Conservation (phyloP, 2,113 vertebrate species). For the Tupaia chinensis region DNA sequence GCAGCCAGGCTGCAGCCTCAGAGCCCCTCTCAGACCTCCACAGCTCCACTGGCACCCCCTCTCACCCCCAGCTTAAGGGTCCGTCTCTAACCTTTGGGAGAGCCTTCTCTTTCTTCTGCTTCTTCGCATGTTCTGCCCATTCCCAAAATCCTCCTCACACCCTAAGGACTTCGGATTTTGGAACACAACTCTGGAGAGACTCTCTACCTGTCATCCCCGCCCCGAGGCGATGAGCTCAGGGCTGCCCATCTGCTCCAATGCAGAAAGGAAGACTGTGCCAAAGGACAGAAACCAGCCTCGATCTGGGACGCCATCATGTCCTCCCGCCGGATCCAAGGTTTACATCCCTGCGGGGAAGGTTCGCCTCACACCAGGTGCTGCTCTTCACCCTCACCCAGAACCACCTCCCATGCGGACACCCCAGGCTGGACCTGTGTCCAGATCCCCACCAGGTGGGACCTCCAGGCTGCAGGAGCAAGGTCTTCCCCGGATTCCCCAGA, state of each 20-base stretch:
- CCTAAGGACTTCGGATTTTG: constrained; percentile 52
- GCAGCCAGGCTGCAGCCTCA: background rate
- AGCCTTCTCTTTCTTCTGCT: background rate
- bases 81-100: background rate
- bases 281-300: constrained; percentile 39
- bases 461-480: background rate
- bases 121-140: constrained; percentile 4
- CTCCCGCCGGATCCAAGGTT: constrained; percentile 22
- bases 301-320: background rate
- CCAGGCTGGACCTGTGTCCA: background rate
- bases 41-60: background rate
- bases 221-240: constrained; percentile 69
- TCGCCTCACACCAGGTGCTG: background rate
- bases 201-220: constrained; percentile 48
- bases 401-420: background rate
- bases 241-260: constrained; percentile 71
- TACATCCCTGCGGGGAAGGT: background rate
- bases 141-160: constrained; percentile 40
- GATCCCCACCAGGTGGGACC: background rate
- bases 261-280: constrained; percentile 54
- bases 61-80: background rate
- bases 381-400: background rate
- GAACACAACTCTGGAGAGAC: constrained; percentile 34
- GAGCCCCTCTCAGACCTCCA: background rate
- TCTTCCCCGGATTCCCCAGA: background rate